Evolutionary conservation across 2,113 vertebrate species (phyloP), one percentile per base, ranked within the genome.

Genomic region (Aepyceros melampus): DNA sequence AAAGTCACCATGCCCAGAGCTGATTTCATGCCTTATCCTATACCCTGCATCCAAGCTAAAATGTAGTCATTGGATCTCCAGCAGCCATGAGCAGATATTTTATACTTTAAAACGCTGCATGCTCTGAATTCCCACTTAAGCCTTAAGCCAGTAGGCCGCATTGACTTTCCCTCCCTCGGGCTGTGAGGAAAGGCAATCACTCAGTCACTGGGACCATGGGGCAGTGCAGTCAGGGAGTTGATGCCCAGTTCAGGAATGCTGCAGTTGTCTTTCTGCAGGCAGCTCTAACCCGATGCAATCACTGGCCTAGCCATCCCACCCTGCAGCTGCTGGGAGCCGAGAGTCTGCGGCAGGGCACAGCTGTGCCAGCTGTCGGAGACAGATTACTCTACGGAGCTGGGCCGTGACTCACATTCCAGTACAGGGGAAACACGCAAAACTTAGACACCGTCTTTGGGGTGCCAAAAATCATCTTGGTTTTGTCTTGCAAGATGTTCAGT

Each of bases 401-500:
- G 87, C 96, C 1, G 0, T 96, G 95, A 97, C 96, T 97, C 97
- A 96, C 64, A 88, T 95, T 92, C 97, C 89, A 82, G 79, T 5
- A 25, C 56, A 49, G 40, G 97, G 96, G 89, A 97, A 92, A 96
- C 53, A 89, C 2, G 55, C 93, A 95, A 76, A 97, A 98, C 93
- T 96, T 87, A 47, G 33, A 56, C 7, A 3, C 74, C 6, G 40
- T 71, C 87, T 76, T 74, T 11, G 79, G 83, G 89, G 90, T 81
- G 97, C 87, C 84, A 87, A 64, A 93, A 89, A 81, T 89, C 97
- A 56, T 94, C 95, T 60, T 64, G 89, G 93, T 92, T 98, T 96
- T 96, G 94, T 95, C 97, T 97, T 95, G 96, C 89, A 96, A 96
- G 96, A 95, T 89, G 93, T 83, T 94, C 74, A 29, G 95, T 96